Conservation (phyloP, 2,888 invertebrate species). For the Hemistola chrysoprasaria region DNA sequence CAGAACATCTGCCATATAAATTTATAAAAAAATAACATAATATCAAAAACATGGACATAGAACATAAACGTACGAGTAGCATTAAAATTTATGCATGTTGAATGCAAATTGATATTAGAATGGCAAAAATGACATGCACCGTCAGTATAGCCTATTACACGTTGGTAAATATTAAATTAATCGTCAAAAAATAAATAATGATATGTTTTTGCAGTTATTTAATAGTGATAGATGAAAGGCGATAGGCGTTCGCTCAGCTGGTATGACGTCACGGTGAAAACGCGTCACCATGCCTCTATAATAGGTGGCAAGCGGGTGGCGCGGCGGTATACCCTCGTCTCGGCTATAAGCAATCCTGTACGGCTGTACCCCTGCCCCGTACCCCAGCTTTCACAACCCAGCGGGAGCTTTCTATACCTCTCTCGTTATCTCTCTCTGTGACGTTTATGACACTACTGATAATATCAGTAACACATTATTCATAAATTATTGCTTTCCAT, state of each 20-base stretch:
- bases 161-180: neutral
- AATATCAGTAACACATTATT: constrained; percentile 4
- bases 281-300: constrained; percentile 55
- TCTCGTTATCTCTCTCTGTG: constrained; percentile 17
- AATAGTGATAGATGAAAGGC: constrained; percentile 28
- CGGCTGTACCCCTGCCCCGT: constrained; percentile 23
- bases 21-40: constrained; percentile 6
- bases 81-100: constrained; percentile 18
- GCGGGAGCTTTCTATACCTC: constrained; percentile 23
- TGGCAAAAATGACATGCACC: constrained; percentile 12
- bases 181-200: neutral
- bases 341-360: constrained; percentile 32
- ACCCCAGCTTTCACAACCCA: constrained; percentile 15
- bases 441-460: constrained; percentile 17
- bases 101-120: constrained; percentile 21
- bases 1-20: constrained; percentile 16
- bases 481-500: constrained; percentile 1
- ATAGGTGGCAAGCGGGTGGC: constrained; percentile 35
- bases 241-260: constrained; percentile 48
- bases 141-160: constrained; percentile 6
- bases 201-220: constrained; percentile 1
- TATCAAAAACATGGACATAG: constrained; percentile 17
- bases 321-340: constrained; percentile 38
- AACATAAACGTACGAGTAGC: constrained; percentile 9
- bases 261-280: constrained; percentile 60